Percentiles rank a stretch among this genome's conserved stretches.
These are phyloP conservation scores for Hetaerina titia DNA, from an alignment of 2,888 invertebrate species.

Conservation along the genomic window DNA sequence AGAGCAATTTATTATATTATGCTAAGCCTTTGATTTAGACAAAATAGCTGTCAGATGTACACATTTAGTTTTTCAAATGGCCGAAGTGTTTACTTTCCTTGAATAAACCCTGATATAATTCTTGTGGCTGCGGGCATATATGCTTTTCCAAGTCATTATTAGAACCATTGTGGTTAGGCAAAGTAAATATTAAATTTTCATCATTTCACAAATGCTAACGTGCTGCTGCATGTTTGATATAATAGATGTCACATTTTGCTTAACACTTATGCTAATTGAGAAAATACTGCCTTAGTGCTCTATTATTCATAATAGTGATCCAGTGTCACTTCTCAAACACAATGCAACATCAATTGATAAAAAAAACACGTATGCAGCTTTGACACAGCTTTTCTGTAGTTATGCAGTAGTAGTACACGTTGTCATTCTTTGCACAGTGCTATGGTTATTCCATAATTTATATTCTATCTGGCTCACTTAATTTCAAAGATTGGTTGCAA, in stretches of 20 bases:
- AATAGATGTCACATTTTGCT: neutral
- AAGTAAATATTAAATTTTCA: neutral
- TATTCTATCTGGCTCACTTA: neutral
- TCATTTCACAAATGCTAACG: neutral
- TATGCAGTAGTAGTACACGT: neutral
- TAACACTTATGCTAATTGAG: neutral
- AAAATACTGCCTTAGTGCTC: neutral
- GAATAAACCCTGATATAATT: slow-evolving; percentile 69
- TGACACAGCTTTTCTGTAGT: slow-evolving; percentile 13
- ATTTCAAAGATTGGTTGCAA: neutral
- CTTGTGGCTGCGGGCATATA: neutral
- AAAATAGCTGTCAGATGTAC: neutral
- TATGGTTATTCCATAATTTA: neutral
- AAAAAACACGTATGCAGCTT: neutral
- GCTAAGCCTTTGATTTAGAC: slow-evolving; percentile 21
- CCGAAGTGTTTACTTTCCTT: slow-evolving; percentile 58
- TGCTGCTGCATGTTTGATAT: slow-evolving; percentile 9
- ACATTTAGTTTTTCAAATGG: slow-evolving; percentile 23
- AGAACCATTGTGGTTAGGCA: neutral
- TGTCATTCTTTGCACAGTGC: neutral
- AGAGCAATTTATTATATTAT: neutral
- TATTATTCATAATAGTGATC: neutral
- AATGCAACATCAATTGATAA: neutral
- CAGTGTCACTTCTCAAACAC: neutral
- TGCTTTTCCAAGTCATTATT: neutral